A percentile compares a stretch with the other conserved stretches of the same genome.
Conservation (phyloP, 2,888 invertebrate species). For the Volucella inanis region DNA sequence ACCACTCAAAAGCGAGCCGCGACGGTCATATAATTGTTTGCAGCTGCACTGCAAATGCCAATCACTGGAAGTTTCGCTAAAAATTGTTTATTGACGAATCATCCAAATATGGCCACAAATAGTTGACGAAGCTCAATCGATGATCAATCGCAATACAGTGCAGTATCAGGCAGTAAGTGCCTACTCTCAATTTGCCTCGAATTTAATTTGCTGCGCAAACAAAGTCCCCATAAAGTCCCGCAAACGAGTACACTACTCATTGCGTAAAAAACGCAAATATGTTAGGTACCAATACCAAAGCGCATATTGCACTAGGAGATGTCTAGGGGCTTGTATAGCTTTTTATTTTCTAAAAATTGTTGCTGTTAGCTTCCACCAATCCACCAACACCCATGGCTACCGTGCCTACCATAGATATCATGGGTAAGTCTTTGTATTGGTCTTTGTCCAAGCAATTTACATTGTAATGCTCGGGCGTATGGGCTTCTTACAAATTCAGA, state of each 20-base stretch:
- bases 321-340: neutral
- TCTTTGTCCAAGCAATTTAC: slow-evolving; percentile 41
- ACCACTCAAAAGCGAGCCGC: slow-evolving; percentile 10
- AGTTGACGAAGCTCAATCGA: slow-evolving; percentile 49
- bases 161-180: slow-evolving; percentile 8
- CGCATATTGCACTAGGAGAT: slow-evolving; percentile 29
- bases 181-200: slow-evolving; percentile 37
- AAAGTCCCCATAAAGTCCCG: slow-evolving; percentile 15
- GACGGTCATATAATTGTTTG: slow-evolving; percentile 54
- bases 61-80: slow-evolving; percentile 43
- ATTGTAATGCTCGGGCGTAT: slow-evolving; percentile 17
- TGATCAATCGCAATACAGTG: slow-evolving; percentile 2
- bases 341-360: neutral
- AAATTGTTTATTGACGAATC: slow-evolving; percentile 63
- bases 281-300: slow-evolving; percentile 11
- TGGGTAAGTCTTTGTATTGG: slow-evolving; percentile 42
- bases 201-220: slow-evolving; percentile 34
- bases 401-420: slow-evolving; percentile 22
- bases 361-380: neutral
- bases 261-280: slow-evolving; percentile 57
- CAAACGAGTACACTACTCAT: slow-evolving; percentile 14
- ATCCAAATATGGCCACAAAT: slow-evolving; percentile 68
- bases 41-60: slow-evolving; percentile 70
- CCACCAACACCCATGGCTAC: neutral
- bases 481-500: slow-evolving; percentile 64